Base-by-base conservation (phyloP, 2,888 invertebrate species). In the Drosophila vallismaia region DNA sequence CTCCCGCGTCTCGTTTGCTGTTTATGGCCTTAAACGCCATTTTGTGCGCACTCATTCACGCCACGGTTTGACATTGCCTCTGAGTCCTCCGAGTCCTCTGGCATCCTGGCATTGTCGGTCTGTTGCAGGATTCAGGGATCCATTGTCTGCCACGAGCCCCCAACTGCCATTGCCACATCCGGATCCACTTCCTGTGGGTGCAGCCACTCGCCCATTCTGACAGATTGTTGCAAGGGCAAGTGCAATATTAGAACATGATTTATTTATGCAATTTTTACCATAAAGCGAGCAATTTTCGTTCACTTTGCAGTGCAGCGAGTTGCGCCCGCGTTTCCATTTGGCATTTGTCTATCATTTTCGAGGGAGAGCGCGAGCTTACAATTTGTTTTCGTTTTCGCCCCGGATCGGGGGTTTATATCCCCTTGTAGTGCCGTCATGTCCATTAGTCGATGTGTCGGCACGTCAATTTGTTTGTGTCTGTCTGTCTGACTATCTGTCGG, bases 171-270 rank as follows among this genome's bases (percentile, higher is more conserved):
- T 42, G 36, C 26, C 53, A 29, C 44, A 48, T 71, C 48, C 74
- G 31, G 45, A 14, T 40, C 42, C 71, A n/a, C 49, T 71, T 49
- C 71, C 71, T 71, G 74, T 53, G 50, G 46, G 33, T 44, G 68
- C 56, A 36, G 68, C 31, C 26, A 12, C 60, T 12, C 45, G 26
- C 50, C 57, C 81, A 67, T 72, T 78, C 75, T 86, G 86, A 88
- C 83, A 88, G 88, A 88, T 88, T 88, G 87, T 75, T 75, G 77
- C 89, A 80, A 86, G 86, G 86, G 79, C 89, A 88, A 88, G 84
- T 83, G 88, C 86, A 88, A 86, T 86, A 88, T 90, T 89, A 88
- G 86, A 88, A 79, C 86, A 88, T 90, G 88, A 88, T 88, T 88
- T 88, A 88, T 88, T 86, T 87, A 90, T 88, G 89, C 88, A 89